phyloP scores from a whole-genome alignment of 1,140 invertebrate species.

The Vanessa tameamea region DNA sequence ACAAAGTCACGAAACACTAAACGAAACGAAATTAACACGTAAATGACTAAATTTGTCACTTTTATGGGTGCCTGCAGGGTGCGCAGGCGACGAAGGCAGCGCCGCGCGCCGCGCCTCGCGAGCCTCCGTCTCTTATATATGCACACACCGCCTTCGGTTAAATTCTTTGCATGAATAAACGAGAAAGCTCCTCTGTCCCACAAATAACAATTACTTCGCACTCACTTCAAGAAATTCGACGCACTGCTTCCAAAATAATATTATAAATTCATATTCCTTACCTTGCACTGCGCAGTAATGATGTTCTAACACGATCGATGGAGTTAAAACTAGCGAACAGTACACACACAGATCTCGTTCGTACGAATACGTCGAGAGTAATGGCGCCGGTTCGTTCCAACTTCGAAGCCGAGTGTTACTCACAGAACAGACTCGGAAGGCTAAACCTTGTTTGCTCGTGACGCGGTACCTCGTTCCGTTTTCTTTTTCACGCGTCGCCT shows the following conservation, averaged over 20 bases:
- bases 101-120: constrained; percentile 62
- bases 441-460: constrained; percentile 75
- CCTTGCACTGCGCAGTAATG: constrained; percentile 77
- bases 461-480: constrained; percentile 51
- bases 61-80: constrained; percentile 53
- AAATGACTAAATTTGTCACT: constrained; percentile 67
- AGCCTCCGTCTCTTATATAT: constrained; percentile 68
- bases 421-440: constrained; percentile 68
- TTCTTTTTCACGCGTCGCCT: constrained; percentile 43
- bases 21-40: constrained; percentile 46
- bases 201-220: constrained; percentile 51
- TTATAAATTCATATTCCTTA: constrained; percentile 68
- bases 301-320: constrained; percentile 74
- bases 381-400: constrained; percentile 69
- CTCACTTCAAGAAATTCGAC: constrained; percentile 56
- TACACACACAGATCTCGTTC: constrained; percentile 71
- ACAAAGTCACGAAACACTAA: constrained; percentile 64
- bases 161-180: constrained; percentile 79
- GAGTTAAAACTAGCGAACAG: constrained; percentile 69
- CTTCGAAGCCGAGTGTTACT: constrained; percentile 64
- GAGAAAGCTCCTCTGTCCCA: constrained; percentile 67
- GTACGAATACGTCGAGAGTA: constrained; percentile 71
- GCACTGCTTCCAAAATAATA: constrained; percentile 70
- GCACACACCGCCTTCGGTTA: constrained; percentile 72
- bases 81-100: constrained; percentile 72